These are phyloP conservation scores for Mercenaria mercenaria DNA, from an alignment of 1,140 invertebrate genomes.

Conservation along the genomic window DNA sequence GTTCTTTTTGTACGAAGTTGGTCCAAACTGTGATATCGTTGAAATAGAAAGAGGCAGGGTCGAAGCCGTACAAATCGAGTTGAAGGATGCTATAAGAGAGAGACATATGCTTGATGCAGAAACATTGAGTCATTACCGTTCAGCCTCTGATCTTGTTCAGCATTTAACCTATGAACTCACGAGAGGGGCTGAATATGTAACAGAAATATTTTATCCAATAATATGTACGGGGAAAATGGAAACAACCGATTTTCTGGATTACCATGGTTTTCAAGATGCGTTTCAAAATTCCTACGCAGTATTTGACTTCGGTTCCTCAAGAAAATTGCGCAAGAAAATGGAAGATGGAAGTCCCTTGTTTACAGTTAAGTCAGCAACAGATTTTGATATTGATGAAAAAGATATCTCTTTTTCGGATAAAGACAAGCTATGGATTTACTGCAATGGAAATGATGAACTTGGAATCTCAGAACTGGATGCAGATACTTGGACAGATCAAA, in stretches of 20 bases:
- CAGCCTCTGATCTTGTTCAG: not conserved
- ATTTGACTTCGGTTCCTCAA: constrained; percentile 19
- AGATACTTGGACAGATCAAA: not conserved
- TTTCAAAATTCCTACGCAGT: not conserved
- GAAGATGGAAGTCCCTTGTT: not conserved
- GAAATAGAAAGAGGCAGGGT: not conserved
- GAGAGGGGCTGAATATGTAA: not conserved
- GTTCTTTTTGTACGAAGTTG: not conserved
- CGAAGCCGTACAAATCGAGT: not conserved
- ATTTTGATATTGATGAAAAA: not conserved
- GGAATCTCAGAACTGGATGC: not conserved
- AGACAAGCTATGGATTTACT: not conserved
- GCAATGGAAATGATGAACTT: constrained; percentile 6
- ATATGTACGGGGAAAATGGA: not conserved
- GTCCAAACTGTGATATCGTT: not conserved
- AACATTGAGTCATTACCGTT: not conserved
- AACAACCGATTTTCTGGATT: not conserved
- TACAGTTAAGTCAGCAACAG: not conserved
- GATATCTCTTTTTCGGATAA: not conserved
- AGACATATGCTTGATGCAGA: not conserved
- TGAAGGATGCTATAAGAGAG: not conserved
- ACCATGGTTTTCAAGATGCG: not conserved
- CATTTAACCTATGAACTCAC: not conserved
- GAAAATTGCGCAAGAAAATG: not conserved
- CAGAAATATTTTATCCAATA: constrained; percentile 8